phyloP scores from a whole-genome alignment of 2,888 invertebrate species.

The Elysia crispata region DNA sequence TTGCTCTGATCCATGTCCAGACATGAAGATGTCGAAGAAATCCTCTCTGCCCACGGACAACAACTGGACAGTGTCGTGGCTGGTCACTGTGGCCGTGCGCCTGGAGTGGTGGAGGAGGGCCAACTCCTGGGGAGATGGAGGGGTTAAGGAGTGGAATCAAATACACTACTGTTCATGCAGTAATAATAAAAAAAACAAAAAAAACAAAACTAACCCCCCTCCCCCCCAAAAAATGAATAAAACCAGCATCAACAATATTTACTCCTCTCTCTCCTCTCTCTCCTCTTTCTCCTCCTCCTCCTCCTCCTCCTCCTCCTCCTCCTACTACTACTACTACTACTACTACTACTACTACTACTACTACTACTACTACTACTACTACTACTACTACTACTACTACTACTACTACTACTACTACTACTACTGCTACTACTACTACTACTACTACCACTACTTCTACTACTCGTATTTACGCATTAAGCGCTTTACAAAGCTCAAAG shows the following conservation, averaged over 20 bases:
- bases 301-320: too few relatives aligned
- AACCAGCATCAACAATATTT: background rate
- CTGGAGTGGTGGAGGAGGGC: constrained; percentile 73
- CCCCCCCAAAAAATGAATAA: background rate
- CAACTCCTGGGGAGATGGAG: constrained; percentile 58
- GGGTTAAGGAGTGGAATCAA: background rate
- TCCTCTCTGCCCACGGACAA: constrained; percentile 73
- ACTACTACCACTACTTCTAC: too few relatives aligned
- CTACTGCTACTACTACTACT: too few relatives aligned
- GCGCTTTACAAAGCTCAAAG: too few relatives aligned
- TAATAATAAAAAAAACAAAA: too few relatives aligned
- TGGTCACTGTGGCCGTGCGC: constrained; percentile 76
- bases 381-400: too few relatives aligned
- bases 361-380: background rate
- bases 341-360: background rate
- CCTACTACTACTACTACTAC: too few relatives aligned
- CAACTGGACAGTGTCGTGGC: constrained; percentile 72
- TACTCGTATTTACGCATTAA: too few relatives aligned
- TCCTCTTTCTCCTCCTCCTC: background rate
- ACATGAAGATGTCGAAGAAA: constrained; percentile 76
- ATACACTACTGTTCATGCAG: too few relatives aligned
- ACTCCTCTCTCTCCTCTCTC: background rate
- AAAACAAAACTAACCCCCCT: too few relatives aligned
- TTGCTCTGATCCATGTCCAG: constrained; percentile 61
- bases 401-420: too few relatives aligned